phyloP scores from a whole-genome alignment of 1,140 invertebrate species.

The Anthonomus grandis region DNA sequence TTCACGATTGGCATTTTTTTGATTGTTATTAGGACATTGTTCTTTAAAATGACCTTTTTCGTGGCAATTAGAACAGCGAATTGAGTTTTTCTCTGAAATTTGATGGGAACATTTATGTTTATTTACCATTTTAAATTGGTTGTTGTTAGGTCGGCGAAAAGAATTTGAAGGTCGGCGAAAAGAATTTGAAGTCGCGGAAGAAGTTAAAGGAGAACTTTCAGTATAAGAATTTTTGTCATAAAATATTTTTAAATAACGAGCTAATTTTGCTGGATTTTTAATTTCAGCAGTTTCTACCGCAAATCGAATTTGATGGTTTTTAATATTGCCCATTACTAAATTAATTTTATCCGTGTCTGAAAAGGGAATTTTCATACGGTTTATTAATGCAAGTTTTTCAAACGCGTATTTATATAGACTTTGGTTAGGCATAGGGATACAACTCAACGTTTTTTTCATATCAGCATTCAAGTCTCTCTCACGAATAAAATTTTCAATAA shows the following conservation, averaged over 20 bases:
- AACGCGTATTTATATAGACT: conserved; percentile 14
- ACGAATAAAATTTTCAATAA: conserved; percentile 8
- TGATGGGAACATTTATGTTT: not conserved
- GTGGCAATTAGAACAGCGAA: not conserved
- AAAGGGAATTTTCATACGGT: conserved; percentile 17
- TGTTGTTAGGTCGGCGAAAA: not conserved
- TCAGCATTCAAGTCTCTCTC: conserved; percentile 14
- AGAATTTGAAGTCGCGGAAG: not conserved
- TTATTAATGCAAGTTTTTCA: conserved; percentile 17
- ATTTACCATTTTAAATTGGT: not conserved
- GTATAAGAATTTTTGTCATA: conserved; percentile 17
- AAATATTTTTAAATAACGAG: conserved; percentile 19
- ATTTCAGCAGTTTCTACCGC: conserved; percentile 24
- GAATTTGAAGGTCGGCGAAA: too few species aligned
- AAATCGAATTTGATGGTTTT: conserved; percentile 25
- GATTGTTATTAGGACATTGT: not conserved
- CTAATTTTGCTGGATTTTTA: conserved; percentile 12
- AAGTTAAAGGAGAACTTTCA: too few species aligned
- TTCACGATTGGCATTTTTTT: not conserved
- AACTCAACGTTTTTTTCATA: conserved; percentile 13
- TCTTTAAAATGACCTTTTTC: conserved; percentile 3
- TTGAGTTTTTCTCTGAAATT: not conserved
- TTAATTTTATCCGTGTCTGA: conserved; percentile 19
- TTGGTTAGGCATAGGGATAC: too few species aligned
- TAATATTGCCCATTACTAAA: conserved; percentile 26